A percentile compares a stretch with the other conserved stretches of the same genome.
Evolutionary conservation across 1,140 invertebrate species (phyloP).

Genomic region (Plodia interpunctella): DNA sequence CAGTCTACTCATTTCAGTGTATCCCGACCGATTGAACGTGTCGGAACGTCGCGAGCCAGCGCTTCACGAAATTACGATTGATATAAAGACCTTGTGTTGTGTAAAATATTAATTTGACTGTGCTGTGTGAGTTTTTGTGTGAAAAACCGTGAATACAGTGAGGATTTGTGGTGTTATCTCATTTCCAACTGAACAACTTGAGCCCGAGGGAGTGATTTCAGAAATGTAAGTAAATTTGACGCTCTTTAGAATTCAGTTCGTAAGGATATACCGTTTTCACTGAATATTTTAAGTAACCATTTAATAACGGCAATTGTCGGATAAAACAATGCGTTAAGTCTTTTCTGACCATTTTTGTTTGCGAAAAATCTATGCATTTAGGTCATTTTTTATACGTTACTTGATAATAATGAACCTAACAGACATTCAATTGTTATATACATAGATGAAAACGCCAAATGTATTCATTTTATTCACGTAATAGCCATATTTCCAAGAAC

Average conservation of each 20-base stretch:
- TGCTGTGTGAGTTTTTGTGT: conserved; percentile 14
- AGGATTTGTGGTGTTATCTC: conserved; percentile 1
- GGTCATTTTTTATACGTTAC: too few relatives aligned
- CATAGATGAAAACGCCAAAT: too few relatives aligned
- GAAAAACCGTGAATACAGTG: conserved; percentile 18
- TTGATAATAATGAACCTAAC: too few relatives aligned
- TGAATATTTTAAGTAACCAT: background rate
- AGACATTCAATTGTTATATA: too few relatives aligned
- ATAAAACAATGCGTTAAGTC: too few relatives aligned
- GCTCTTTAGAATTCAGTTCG: conserved; percentile 18
- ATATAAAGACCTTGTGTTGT: background rate
- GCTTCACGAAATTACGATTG: conserved; percentile 14
- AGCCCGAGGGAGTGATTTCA: conserved; percentile 25
- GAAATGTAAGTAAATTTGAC: conserved; percentile 36
- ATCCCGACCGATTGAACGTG: conserved; percentile 40
- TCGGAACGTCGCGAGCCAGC: conserved; percentile 31
- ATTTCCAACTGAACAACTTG: background rate
- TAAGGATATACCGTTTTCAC: background rate
- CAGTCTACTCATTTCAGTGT: conserved; percentile 62
- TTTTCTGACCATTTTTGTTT: too few relatives aligned
- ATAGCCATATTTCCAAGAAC: too few relatives aligned
- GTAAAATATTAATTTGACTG: conserved; percentile 5
- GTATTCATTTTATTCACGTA: too few relatives aligned
- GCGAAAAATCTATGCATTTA: too few relatives aligned
- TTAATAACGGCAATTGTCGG: background rate